phyloP scores from a whole-genome alignment of 2,888 invertebrate species.

The Globia sparganii region DNA sequence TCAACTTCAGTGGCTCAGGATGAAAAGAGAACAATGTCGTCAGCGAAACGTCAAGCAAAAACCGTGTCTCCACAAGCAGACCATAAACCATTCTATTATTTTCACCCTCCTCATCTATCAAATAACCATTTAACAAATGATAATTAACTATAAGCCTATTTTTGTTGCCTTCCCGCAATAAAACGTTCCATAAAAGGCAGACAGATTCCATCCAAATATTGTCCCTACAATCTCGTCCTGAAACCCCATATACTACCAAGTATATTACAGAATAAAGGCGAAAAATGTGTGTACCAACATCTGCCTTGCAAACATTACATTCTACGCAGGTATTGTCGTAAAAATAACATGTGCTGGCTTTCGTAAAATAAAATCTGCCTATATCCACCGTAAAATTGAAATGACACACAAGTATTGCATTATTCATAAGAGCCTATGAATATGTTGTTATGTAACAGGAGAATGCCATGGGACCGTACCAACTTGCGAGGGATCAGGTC shows the following conservation, averaged over 20 bases:
- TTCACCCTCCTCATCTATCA: not conserved
- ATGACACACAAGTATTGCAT: slow-evolving; percentile 42
- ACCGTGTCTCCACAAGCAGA: not conserved
- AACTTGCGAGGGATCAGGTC: too few species aligned
- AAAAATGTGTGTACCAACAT: slow-evolving; percentile 53
- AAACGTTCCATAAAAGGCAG: slow-evolving; percentile 41
- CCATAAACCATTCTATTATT: slow-evolving; percentile 5
- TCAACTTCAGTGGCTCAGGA: too few species aligned
- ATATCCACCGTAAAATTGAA: slow-evolving; percentile 37
- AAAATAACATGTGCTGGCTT: slow-evolving; percentile 56
- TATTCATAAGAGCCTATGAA: slow-evolving; percentile 49
- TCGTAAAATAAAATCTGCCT: slow-evolving; percentile 50
- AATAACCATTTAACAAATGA: slow-evolving; percentile 38
- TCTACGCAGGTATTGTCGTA: slow-evolving; percentile 52
- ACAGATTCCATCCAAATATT: slow-evolving; percentile 44
- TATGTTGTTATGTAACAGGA: slow-evolving; percentile 12
- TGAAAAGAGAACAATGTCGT: too few species aligned
- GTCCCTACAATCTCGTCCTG: slow-evolving; percentile 34
- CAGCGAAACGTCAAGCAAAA: not conserved
- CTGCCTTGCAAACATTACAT: slow-evolving; percentile 43
- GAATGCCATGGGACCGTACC: too few species aligned
- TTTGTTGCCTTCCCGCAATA: slow-evolving; percentile 38
- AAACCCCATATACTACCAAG: slow-evolving; percentile 33
- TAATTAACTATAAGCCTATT: slow-evolving; percentile 46
- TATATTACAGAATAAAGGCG: slow-evolving; percentile 49